Evolutionary conservation across 1,140 invertebrate genomes (phyloP).

Genomic region (Battus philenor): DNA sequence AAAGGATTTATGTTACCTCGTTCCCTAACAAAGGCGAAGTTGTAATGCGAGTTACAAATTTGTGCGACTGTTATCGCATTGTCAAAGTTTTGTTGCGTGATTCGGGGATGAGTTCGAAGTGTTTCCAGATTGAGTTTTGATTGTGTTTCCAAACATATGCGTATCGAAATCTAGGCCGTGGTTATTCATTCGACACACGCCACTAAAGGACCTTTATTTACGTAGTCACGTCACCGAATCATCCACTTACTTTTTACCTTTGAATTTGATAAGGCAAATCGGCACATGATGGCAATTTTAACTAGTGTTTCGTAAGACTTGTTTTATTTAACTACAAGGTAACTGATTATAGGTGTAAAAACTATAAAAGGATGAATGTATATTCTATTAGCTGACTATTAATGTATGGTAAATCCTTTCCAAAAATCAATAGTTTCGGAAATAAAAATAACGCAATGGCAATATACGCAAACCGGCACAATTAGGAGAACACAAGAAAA

Average conservation of each 20-base stretch:
- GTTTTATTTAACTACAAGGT: too few species aligned
- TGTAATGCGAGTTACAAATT: slow-evolving; percentile 6
- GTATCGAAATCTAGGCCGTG: slow-evolving; percentile 38
- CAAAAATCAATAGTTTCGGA: too few species aligned
- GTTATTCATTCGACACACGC: slow-evolving; percentile 53
- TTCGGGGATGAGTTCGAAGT: slow-evolving; percentile 42
- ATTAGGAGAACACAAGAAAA: too few species aligned
- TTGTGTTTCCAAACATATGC: slow-evolving; percentile 42
- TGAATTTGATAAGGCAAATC: slow-evolving; percentile 13
- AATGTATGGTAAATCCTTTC: too few species aligned
- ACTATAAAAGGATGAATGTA: too few species aligned
- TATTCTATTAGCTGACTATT: too few species aligned
- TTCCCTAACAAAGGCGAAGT: neutral
- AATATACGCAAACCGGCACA: too few species aligned
- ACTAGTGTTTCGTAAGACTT: neutral
- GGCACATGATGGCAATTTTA: slow-evolving; percentile 15
- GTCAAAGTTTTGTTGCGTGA: slow-evolving; percentile 35
- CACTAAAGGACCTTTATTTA: slow-evolving; percentile 34
- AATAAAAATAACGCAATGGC: too few species aligned
- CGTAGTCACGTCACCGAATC: slow-evolving; percentile 25
- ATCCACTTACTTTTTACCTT: slow-evolving; percentile 21
- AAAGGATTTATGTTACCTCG: neutral
- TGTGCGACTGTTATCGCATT: neutral
- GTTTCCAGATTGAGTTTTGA: slow-evolving; percentile 58
- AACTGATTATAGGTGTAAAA: too few species aligned